Percentiles rank a stretch among this genome's conserved stretches.
phyloP scores from a whole-genome alignment of 2,888 invertebrate species.

The Macaria liturata region DNA sequence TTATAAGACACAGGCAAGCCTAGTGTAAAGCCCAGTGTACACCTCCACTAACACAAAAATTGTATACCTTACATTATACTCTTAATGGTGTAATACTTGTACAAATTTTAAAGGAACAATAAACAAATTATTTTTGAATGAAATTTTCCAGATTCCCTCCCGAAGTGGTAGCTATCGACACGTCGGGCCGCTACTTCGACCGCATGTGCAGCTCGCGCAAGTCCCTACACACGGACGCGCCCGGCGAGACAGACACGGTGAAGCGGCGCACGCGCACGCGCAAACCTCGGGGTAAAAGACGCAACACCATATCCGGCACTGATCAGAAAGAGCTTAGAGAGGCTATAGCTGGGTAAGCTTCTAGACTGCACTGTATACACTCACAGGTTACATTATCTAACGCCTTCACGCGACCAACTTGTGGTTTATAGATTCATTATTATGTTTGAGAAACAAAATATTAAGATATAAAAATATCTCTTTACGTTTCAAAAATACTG shows the following conservation, averaged over 20 bases:
- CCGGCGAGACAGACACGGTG: conserved; percentile 84
- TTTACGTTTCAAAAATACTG: too few species aligned
- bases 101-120: too few species aligned
- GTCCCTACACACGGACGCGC: conserved; percentile 86
- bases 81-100: too few species aligned
- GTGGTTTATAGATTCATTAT: conserved; percentile 18
- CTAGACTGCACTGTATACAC: conserved; percentile 71
- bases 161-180: conserved; percentile 94
- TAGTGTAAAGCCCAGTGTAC: too few species aligned
- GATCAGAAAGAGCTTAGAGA: conserved; percentile 95
- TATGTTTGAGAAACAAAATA: too few species aligned
- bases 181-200: conserved; percentile 93
- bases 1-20: too few species aligned
- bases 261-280: conserved; percentile 88
- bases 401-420: conserved; percentile 20
- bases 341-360: conserved; percentile 92
- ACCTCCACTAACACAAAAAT: too few species aligned
- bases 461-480: too few species aligned
- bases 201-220: conserved; percentile 94
- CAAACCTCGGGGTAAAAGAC: conserved; percentile 91
- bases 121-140: not conserved
- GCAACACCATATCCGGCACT: conserved; percentile 95
- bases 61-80: too few species aligned
- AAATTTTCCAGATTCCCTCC: conserved; percentile 88
- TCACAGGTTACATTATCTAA: conserved; percentile 53